Conservation (phyloP, 1,140 invertebrate genomes). For the Linepithema humile region DNA sequence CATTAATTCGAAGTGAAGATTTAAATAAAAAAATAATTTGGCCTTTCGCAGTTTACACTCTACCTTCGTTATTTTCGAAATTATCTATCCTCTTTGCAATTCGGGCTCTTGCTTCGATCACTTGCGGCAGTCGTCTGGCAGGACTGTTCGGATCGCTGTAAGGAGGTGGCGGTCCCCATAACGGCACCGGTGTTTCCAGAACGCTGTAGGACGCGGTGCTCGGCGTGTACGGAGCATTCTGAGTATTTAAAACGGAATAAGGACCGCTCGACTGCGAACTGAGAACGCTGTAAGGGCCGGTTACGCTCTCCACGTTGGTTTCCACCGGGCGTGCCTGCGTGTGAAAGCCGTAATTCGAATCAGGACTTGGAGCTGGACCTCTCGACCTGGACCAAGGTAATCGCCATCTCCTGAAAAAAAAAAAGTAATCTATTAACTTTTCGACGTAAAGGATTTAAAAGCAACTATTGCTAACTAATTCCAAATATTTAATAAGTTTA, state of each 20-base stretch:
- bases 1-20: no score
- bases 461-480: no score
- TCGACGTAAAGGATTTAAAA: no score
- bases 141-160: slow-evolving; percentile 90
- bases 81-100: slow-evolving; percentile 80
- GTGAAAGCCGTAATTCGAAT: slow-evolving; percentile 89
- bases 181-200: slow-evolving; percentile 84
- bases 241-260: slow-evolving; percentile 79
- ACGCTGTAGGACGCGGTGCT: slow-evolving; percentile 84
- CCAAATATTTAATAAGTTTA: no score
- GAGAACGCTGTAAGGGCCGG: slow-evolving; percentile 72
- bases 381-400: slow-evolving; percentile 82
- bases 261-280: slow-evolving; percentile 79
- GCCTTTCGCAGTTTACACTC: neutral
- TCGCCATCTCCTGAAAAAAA: slow-evolving; percentile 79
- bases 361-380: slow-evolving; percentile 85
- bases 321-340: slow-evolving; percentile 81
- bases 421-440: neutral
- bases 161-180: slow-evolving; percentile 91
- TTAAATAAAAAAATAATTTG: neutral
- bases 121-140: slow-evolving; percentile 82
- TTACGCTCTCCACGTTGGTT: slow-evolving; percentile 73
- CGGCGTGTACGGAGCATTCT: slow-evolving; percentile 69
- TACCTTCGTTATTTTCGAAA: slow-evolving; percentile 79
- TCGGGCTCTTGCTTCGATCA: slow-evolving; percentile 76